Percentiles rank a stretch among this genome's conserved stretches.
Conservation (phyloP, 1,140 invertebrate species). For the Pteromalus puparum region DNA sequence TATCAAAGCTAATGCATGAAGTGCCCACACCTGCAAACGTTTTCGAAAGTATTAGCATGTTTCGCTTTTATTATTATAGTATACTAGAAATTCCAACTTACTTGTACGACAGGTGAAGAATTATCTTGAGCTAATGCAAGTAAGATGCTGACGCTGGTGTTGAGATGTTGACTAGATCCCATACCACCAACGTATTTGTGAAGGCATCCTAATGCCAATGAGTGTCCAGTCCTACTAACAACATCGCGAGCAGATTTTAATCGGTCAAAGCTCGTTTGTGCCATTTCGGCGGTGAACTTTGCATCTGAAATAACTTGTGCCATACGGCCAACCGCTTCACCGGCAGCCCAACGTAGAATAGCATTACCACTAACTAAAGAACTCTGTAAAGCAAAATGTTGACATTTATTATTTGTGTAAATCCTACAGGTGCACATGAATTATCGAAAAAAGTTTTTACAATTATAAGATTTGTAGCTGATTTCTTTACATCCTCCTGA, state of each 20-base stretch:
- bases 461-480: constrained; percentile 87
- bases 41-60: neutral
- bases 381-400: constrained; percentile 72
- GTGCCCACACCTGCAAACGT: constrained; percentile 89
- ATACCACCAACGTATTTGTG: constrained; percentile 94
- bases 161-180: constrained; percentile 93
- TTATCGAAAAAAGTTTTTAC: constrained; percentile 67
- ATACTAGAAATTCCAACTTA: constrained; percentile 64
- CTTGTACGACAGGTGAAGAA: constrained; percentile 92
- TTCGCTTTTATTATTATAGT: neutral
- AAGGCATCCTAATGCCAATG: constrained; percentile 93
- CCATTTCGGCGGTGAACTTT: constrained; percentile 92
- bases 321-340: constrained; percentile 91
- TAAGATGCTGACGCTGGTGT: constrained; percentile 94
- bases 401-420: neutral
- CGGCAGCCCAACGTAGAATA: constrained; percentile 90
- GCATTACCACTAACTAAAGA: constrained; percentile 90
- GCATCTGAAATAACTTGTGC: constrained; percentile 91
- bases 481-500: constrained; percentile 92
- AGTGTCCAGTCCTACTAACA: constrained; percentile 92
- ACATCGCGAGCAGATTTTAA: constrained; percentile 92
- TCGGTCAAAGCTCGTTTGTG: constrained; percentile 93
- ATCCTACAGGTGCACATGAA: neutral
- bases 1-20: constrained; percentile 95
- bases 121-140: constrained; percentile 95